Evolutionary conservation across 1,140 invertebrate genomes (phyloP).

Genomic region (Danaus melanippus): DNA sequence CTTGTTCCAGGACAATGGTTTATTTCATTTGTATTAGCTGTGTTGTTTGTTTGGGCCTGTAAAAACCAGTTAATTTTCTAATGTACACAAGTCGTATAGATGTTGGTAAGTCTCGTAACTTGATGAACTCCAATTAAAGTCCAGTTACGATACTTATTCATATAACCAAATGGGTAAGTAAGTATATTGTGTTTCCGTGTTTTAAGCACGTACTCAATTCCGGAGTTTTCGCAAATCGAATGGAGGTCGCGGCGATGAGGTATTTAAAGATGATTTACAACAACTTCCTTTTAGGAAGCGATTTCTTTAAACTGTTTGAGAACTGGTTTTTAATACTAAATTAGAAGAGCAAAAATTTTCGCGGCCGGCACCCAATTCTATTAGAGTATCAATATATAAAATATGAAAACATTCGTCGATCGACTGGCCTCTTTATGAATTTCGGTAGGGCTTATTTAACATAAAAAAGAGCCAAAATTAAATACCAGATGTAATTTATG

Average conservation of each 20-base stretch:
- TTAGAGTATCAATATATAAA: conserved; percentile 12
- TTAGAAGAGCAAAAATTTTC: background rate
- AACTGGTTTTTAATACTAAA: conserved; percentile 19
- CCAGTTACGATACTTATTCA: too few relatives aligned
- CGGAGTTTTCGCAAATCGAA: conserved; percentile 42
- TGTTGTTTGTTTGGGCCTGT: too few relatives aligned
- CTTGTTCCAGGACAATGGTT: too few relatives aligned
- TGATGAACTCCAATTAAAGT: too few relatives aligned
- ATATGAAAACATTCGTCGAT: conserved; percentile 12
- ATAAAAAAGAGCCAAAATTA: too few relatives aligned
- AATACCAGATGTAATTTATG: too few relatives aligned
- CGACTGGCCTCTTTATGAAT: conserved; percentile 11
- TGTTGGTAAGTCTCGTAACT: too few relatives aligned
- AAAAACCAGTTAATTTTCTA: too few relatives aligned
- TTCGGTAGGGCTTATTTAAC: conserved; percentile 7
- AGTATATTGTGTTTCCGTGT: conserved; percentile 32
- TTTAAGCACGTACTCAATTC: conserved; percentile 38
- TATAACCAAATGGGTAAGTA: background rate
- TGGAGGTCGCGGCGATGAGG: conserved; percentile 32
- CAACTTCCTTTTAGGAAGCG: conserved; percentile 40
- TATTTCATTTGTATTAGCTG: too few relatives aligned
- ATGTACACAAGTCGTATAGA: too few relatives aligned
- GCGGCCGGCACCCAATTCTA: background rate
- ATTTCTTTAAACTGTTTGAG: conserved; percentile 13
- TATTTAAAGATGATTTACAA: conserved; percentile 47